Evolutionary conservation across 2,113 vertebrate genomes (phyloP).

Genomic region (Chloropsis cyanopogon): DNA sequence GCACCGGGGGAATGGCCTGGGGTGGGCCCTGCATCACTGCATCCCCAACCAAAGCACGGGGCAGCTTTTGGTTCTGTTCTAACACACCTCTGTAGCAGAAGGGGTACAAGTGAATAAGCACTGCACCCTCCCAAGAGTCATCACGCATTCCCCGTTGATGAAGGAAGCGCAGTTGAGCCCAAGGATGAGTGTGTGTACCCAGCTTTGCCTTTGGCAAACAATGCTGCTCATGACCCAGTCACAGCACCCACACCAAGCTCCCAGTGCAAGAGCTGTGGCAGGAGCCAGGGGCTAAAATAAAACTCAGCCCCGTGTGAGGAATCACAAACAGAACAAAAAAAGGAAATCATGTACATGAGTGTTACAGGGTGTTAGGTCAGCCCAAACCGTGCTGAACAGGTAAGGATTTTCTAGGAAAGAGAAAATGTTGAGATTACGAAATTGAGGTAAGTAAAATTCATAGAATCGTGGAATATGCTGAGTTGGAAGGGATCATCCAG

Average conservation of each 20-base stretch:
- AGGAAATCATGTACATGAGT: neutral
- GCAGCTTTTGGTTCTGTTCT: neutral
- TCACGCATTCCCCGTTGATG: neutral
- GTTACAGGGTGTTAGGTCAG: neutral
- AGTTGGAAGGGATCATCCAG: neutral
- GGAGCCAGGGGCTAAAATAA: neutral
- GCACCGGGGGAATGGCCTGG: neutral
- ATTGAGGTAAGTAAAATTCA: neutral
- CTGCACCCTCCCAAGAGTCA: neutral
- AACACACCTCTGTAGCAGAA: neutral
- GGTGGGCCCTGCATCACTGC: neutral
- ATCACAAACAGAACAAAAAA: neutral
- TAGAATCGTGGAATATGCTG: neutral
- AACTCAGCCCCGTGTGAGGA: neutral
- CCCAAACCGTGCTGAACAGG: neutral
- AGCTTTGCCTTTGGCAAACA: constrained; percentile 46
- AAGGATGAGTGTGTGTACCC: neutral
- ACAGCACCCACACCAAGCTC: neutral
- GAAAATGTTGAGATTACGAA: neutral
- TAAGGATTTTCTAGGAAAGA: neutral
- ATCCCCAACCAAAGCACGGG: neutral
- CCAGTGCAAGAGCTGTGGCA: neutral
- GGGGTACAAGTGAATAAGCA: neutral
- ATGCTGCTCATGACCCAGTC: neutral
- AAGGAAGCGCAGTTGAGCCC: neutral